Base-by-base conservation (phyloP, 2,888 invertebrate species). In the Dysmachus trigonus region DNA sequence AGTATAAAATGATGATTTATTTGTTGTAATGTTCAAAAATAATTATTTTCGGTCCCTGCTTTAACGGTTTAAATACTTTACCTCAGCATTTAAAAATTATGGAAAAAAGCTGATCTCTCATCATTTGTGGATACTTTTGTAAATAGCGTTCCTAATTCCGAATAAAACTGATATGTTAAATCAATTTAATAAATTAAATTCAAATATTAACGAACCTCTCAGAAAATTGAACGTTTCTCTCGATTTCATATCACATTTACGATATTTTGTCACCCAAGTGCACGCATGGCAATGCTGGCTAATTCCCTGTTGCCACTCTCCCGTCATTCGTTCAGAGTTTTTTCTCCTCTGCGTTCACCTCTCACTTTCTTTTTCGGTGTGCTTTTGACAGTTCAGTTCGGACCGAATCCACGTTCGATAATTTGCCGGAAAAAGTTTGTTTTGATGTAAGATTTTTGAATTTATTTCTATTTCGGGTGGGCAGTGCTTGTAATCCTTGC, bases 311-410 rank as follows among this genome's bases (percentile, higher is more conserved):
- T 73, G 15, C n/a, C 73, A 15, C n/a, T 73, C 30, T 73, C 13
- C 18, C 15, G 73, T n/a, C 30, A 73, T 31, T 33, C 7, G 31
- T n/a, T 73, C 0, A 27, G n/a, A 30, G 5, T 22, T 10, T 35
- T 33, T 71, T 18, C 51, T 41, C 13, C 74, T 76, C 8, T 84
- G 6, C 31, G 13, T 72, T 62, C 5, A 10, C 8, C 6, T 76
- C 7, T 30, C 10, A 0, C 2, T 31, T 76, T 76, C 76, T 76
- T 76, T 41, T 74, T 74, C 76, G 5, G 41, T 13, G 41, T 27
- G 31, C 30, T 76, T 13, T 53, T 87, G 87, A 87, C 87, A 87
- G 77, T 84, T 87, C 77, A 82, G 76, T 77, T 77, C 76, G 35
- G 38, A 22, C 51, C 62, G 18, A 27, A 10, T 87, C 87, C 87